Percentiles rank a stretch among this genome's conserved stretches.
Conservation (phyloP, 2,113 vertebrate genomes). For the Phyllostomus hastatus region DNA sequence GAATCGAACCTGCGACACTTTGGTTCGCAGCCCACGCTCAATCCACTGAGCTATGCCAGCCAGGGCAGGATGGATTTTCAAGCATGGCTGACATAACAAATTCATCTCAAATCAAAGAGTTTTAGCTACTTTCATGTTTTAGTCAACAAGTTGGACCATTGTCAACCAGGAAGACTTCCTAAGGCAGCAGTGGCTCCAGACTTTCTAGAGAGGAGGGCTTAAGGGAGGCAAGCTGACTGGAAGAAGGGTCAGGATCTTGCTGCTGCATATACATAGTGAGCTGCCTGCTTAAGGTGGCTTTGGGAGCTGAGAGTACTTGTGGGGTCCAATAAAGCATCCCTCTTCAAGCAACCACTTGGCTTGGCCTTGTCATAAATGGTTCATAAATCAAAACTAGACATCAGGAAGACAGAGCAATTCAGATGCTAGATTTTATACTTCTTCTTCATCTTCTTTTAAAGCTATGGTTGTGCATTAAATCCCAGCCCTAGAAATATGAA, state of each 20-base stretch:
- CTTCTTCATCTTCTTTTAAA: neutral
- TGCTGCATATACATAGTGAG: neutral
- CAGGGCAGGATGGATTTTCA: neutral
- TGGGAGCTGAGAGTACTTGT: neutral
- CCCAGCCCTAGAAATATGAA: neutral
- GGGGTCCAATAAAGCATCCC: neutral
- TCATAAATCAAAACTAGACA: slow-evolving; percentile 19
- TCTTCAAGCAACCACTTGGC: neutral
- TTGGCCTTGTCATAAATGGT: neutral
- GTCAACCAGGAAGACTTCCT: neutral
- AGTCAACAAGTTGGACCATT: neutral
- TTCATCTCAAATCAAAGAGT: slow-evolving; percentile 18
- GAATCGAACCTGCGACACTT: no score
- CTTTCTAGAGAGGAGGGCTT: neutral
- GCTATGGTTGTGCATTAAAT: neutral
- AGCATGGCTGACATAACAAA: neutral
- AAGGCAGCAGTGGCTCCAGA: neutral
- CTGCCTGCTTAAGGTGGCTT: neutral
- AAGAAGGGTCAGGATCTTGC: neutral
- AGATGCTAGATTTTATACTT: neutral
- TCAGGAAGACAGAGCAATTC: slow-evolving; percentile 6
- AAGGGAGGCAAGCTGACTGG: neutral
- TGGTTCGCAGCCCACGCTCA: no score
- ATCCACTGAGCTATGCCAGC: no score
- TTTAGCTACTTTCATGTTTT: neutral